Conservation (phyloP, 2,888 invertebrate species). For the Ferdinandea cuprea region DNA sequence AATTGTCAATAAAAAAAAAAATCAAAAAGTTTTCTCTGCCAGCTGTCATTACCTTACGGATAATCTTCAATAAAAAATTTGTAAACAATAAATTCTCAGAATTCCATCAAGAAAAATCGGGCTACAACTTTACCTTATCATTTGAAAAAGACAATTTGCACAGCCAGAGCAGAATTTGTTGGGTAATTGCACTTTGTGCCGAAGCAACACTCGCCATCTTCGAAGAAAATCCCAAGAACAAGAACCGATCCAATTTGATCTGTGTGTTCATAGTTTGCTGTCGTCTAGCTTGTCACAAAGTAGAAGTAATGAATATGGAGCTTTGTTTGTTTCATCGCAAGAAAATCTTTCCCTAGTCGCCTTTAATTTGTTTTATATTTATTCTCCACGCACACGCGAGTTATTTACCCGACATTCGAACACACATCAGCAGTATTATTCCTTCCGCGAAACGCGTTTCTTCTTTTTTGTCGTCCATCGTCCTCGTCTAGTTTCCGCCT, state of each 20-base stretch:
- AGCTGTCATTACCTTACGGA: slow-evolving; percentile 72
- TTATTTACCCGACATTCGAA: slow-evolving; percentile 38
- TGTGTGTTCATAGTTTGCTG: slow-evolving; percentile 36
- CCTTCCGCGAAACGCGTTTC: slow-evolving; percentile 32
- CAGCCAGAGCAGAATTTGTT: background rate
- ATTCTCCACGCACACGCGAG: slow-evolving; percentile 42
- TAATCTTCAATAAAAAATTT: slow-evolving; percentile 61
- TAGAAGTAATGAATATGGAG: slow-evolving; percentile 73
- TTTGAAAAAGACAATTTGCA: background rate
- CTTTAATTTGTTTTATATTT: slow-evolving; percentile 34
- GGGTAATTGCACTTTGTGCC: background rate
- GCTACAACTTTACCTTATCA: slow-evolving; percentile 4
- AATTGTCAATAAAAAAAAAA: slow-evolving; percentile 67
- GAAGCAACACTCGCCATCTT: slow-evolving; percentile 35
- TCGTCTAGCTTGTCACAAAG: slow-evolving; percentile 28
- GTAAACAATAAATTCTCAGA: slow-evolving; percentile 63
- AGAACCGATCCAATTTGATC: slow-evolving; percentile 7
- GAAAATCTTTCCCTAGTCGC: slow-evolving; percentile 71
- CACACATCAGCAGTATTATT: slow-evolving; percentile 28
- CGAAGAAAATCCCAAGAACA: slow-evolving; percentile 2
- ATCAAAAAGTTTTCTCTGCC: slow-evolving; percentile 63
- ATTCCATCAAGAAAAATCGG: slow-evolving; percentile 26
- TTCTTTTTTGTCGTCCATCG: slow-evolving; percentile 36
- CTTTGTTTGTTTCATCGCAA: slow-evolving; percentile 69
- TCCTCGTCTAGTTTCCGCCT: slow-evolving; percentile 19